These are phyloP conservation scores for Apamea monoglypha DNA, from an alignment of 2,888 invertebrate species.

Conservation along the genomic window DNA sequence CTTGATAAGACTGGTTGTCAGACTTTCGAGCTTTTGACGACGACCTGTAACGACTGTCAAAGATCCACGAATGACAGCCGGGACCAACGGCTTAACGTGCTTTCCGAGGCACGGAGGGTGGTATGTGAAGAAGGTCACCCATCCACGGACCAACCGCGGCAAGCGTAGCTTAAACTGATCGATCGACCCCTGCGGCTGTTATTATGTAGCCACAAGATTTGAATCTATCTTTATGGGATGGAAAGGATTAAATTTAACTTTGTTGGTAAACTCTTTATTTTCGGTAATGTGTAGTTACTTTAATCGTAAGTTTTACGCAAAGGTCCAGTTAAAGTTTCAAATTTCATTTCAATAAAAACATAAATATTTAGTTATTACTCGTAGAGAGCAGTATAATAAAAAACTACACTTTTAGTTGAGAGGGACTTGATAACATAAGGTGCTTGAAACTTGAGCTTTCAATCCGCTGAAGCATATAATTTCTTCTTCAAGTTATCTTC, in stretches of 20 bases:
- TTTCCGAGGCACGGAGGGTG: too few relatives aligned
- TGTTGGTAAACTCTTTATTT: not conserved
- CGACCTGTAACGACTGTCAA: too few relatives aligned
- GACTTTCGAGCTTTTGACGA: too few relatives aligned
- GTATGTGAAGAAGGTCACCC: too few relatives aligned
- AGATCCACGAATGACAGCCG: too few relatives aligned
- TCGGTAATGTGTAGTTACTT: not conserved
- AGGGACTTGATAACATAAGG: not conserved
- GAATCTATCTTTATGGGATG: not conserved
- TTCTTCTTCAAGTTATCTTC: slow-evolving; percentile 5
- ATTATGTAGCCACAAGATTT: too few relatives aligned
- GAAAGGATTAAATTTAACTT: not conserved
- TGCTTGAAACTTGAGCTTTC: slow-evolving; percentile 27
- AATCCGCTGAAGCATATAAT: slow-evolving; percentile 9
- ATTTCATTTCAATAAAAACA: not conserved
- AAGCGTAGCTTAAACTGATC: too few relatives aligned
- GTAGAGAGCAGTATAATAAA: not conserved
- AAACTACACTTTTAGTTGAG: not conserved
- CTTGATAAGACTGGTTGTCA: too few relatives aligned
- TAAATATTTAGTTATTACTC: slow-evolving; percentile 7
- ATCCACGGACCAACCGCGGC: too few relatives aligned
- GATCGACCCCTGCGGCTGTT: too few relatives aligned
- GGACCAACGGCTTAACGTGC: too few relatives aligned
- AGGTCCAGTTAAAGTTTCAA: not conserved
- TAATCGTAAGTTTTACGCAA: not conserved